Conservation (phyloP, 2,797 vertebrate genomes). For the Amblyraja radiata region DNA sequence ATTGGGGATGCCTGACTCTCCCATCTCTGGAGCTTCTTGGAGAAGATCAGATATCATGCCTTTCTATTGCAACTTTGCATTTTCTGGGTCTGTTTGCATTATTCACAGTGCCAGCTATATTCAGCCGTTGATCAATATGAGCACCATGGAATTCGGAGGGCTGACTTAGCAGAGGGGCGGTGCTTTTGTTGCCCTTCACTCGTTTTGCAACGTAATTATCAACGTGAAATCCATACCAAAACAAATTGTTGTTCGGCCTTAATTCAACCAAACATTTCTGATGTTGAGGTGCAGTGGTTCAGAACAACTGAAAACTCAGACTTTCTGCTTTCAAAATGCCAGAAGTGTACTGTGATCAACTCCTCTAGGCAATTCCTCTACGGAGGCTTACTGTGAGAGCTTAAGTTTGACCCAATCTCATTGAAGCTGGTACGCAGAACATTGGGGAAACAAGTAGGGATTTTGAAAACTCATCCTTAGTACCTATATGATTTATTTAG, state of each 20-base stretch:
- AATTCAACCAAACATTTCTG: neutral
- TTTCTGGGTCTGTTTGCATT: neutral
- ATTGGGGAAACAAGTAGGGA: neutral
- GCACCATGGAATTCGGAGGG: neutral
- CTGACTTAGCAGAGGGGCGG: neutral
- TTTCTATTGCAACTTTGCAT: neutral
- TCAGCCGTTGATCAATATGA: neutral
- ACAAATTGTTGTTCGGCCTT: neutral
- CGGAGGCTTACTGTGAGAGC: neutral
- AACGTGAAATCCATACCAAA: neutral
- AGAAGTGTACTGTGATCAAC: neutral
- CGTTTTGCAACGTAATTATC: neutral
- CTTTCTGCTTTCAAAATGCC: neutral
- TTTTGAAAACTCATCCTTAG: neutral
- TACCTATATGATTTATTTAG: neutral
- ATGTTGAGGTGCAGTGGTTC: neutral
- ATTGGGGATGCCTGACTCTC: too few relatives aligned
- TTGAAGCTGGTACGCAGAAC: neutral
- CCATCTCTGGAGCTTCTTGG: neutral
- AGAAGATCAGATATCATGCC: neutral
- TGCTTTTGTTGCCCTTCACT: neutral
- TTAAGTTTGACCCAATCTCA: neutral
- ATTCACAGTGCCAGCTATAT: neutral
- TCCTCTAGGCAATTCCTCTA: neutral
- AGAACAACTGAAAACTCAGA: neutral